A percentile compares a stretch with the other conserved stretches of the same genome.
These are phyloP conservation scores for Erinaceus europaeus DNA, from an alignment of 2,113 vertebrate genomes.

Conservation along the genomic window DNA sequence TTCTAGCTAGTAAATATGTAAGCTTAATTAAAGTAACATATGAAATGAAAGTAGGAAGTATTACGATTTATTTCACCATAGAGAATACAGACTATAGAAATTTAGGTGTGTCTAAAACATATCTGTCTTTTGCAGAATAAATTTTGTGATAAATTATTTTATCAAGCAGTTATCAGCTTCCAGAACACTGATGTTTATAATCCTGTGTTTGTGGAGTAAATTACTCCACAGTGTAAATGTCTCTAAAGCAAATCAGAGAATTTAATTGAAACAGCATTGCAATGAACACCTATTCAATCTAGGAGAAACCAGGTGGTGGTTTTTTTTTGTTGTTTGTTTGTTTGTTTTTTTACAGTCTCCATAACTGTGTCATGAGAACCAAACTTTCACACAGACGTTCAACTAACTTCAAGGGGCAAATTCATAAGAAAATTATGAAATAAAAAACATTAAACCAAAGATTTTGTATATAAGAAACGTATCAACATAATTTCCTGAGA, in stretches of 20 bases:
- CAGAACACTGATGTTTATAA: neutral
- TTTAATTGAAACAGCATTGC: slow-evolving; percentile 60
- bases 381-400: neutral
- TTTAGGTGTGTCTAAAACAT: neutral
- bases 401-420: neutral
- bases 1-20: neutral
- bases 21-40: neutral
- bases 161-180: slow-evolving; percentile 2
- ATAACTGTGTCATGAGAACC: neutral
- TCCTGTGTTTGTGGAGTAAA: slow-evolving; percentile 16
- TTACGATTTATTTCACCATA: neutral
- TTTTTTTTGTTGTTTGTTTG: too few relatives aligned
- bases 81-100: slow-evolving; percentile 10
- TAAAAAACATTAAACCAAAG: neutral
- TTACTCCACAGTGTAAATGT: slow-evolving; percentile 33
- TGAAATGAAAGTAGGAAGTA: neutral
- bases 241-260: slow-evolving; percentile 64
- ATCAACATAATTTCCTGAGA: neutral
- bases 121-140: neutral
- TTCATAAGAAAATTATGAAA: neutral
- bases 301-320: slow-evolving; percentile 52
- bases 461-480: neutral
- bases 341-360: too few relatives aligned
- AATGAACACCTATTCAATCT: slow-evolving; percentile 16
- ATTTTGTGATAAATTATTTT: slow-evolving; percentile 14